Conservation (phyloP, 1,140 invertebrate genomes). For the Samia ricini region DNA sequence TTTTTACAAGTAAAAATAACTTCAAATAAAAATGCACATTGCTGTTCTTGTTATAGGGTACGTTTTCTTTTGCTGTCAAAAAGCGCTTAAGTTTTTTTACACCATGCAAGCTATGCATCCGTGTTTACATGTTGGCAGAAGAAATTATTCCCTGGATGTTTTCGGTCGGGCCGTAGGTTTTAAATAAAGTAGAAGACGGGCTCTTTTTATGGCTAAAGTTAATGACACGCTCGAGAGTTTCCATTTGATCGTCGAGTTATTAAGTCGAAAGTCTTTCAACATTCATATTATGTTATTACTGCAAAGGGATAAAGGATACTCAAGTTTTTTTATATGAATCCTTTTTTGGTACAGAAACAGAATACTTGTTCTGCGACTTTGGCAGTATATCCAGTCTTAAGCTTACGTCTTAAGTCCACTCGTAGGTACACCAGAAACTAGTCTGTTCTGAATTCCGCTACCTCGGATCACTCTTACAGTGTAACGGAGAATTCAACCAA, state of each 20-base stretch:
- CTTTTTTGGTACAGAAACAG: too few species aligned
- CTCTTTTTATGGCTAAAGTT: constrained; percentile 11
- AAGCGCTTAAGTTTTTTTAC: constrained; percentile 7
- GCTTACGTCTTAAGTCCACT: too few species aligned
- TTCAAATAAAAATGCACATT: background rate
- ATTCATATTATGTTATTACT: background rate
- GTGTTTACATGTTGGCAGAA: constrained; percentile 56
- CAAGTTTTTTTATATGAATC: too few species aligned
- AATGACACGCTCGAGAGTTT: constrained; percentile 9
- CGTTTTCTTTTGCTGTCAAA: background rate
- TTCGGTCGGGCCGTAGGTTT: constrained; percentile 39
- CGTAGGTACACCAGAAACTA: too few species aligned
- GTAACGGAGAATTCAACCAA: too few species aligned
- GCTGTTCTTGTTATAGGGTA: background rate
- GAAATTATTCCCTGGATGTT: constrained; percentile 53
- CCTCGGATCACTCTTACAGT: too few species aligned
- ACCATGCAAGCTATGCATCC: constrained; percentile 17
- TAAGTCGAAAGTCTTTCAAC: background rate
- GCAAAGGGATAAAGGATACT: too few species aligned
- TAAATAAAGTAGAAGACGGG: constrained; percentile 39
- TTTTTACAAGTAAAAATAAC: background rate
- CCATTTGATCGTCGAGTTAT: constrained; percentile 7
- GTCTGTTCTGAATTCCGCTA: too few species aligned
- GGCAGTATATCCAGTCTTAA: too few species aligned
- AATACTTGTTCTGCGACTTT: too few species aligned